phyloP scores from a whole-genome alignment of 2,888 invertebrate species.

The Pyrocoelia pectoralis region DNA sequence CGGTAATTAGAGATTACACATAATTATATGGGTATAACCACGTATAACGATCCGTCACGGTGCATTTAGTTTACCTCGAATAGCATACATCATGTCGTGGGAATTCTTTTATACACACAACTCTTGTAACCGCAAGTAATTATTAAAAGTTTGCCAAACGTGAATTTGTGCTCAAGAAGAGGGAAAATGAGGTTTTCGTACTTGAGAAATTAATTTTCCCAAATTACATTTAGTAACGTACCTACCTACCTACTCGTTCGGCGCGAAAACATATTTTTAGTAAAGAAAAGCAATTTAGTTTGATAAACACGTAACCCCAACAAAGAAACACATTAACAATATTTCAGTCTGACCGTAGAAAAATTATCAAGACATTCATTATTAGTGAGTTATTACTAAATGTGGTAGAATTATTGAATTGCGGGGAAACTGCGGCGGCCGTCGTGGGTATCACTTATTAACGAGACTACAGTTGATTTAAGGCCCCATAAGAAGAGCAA shows the following conservation, averaged over 20 bases:
- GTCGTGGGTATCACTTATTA: constrained; percentile 46
- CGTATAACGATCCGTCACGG: not conserved
- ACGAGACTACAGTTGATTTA: constrained; percentile 44
- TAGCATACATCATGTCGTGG: not conserved
- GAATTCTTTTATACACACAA: not conserved
- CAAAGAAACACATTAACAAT: constrained; percentile 18
- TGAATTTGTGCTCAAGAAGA: not conserved
- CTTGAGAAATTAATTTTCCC: not conserved
- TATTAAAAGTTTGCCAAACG: not conserved
- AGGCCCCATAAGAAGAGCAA: constrained; percentile 35
- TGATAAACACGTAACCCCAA: constrained; percentile 1
- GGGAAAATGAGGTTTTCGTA: not conserved
- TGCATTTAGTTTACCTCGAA: not conserved
- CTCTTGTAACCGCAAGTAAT: not conserved
- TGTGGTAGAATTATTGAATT: constrained; percentile 34
- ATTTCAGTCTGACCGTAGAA: constrained; percentile 21
- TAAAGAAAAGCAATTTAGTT: not conserved
- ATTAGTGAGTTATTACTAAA: constrained; percentile 40
- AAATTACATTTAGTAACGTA: not conserved
- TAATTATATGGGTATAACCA: not conserved
- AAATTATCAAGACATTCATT: constrained; percentile 38
- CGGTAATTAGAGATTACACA: no score
- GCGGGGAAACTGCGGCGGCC: constrained; percentile 36
- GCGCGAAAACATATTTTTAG: not conserved
- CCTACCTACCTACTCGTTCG: not conserved